phyloP scores from a whole-genome alignment of 2,888 invertebrate genomes.

The Embidobia sp. region DNA sequence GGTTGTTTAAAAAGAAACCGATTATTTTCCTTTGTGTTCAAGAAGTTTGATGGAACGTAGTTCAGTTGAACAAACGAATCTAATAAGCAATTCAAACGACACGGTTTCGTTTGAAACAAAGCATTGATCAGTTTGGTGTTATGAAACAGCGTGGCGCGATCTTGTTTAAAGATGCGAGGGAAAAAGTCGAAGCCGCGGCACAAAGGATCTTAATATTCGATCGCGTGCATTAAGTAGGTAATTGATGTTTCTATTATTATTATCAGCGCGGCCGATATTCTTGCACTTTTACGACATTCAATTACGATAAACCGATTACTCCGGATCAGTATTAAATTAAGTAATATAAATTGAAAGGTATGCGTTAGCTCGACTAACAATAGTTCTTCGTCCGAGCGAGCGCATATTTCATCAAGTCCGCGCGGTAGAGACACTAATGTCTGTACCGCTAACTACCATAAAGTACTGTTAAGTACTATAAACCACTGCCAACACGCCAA shows the following conservation, averaged over 20 bases:
- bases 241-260: too few relatives aligned
- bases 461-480: slow-evolving; percentile 62
- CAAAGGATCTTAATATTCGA: too few relatives aligned
- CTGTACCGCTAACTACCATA: slow-evolving; percentile 61
- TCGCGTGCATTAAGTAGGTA: too few relatives aligned
- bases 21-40: too few relatives aligned
- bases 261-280: too few relatives aligned
- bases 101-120: slow-evolving; percentile 16
- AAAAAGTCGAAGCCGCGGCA: slow-evolving; percentile 1
- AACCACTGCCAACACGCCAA: slow-evolving; percentile 59
- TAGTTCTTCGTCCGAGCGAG: slow-evolving; percentile 48
- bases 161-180: slow-evolving; percentile 16
- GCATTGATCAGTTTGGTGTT: slow-evolving; percentile 12
- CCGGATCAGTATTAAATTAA: slow-evolving; percentile 44
- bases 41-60: too few relatives aligned
- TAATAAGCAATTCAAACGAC: slow-evolving; percentile 8
- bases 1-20: too few relatives aligned
- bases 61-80: neutral
- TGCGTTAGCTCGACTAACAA: slow-evolving; percentile 54
- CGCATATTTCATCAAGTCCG: slow-evolving; percentile 57
- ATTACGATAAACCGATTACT: slow-evolving; percentile 47
- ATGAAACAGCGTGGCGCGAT: slow-evolving; percentile 21
- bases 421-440: slow-evolving; percentile 60
- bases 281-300: slow-evolving; percentile 22
- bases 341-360: slow-evolving; percentile 39